Evolutionary conservation across 2,797 vertebrate genomes (phyloP), one percentile per base, ranked within the genome.

Genomic region (Microhierax caerulescens): DNA sequence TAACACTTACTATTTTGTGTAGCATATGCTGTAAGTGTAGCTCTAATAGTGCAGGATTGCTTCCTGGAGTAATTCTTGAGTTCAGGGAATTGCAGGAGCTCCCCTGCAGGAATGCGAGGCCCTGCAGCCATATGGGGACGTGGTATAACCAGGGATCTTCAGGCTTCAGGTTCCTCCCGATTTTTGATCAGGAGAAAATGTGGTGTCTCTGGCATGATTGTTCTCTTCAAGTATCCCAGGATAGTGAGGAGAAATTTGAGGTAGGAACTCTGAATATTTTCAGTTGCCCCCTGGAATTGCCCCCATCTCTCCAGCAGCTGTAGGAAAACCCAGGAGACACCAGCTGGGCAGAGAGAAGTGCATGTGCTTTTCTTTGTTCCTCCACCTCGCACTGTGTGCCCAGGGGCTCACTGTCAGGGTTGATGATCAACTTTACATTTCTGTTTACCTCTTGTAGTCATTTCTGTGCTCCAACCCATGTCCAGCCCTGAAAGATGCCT

Each of bases 101-200:
- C 36, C 17, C 7, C 27, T n/a, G 30, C 7, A 36, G 47, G 28
- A 50, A 45, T 12, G 4, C 30, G 39, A 83, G 47, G 17, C 23
- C 27, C 19, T 57, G 21, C 21, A 50, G 37, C 6, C 9, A 3
- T 28, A 12, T 0, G 0, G 11, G 23, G 6, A 23, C 79, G 48
- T 36, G 7, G 9, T 57, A 13, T 32, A 50, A 34, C 7, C 2
- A 8, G 9, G 79, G 19, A 39, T 39, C 24, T 67, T 59, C 39
- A 68, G 24, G 19, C 3, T 51, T 32, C 11, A 5, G 4, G 17
- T 90, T 36, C 53, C 8, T 69, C 85, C 39, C 50, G 37, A 1
- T 34, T 67, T 69, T 70, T 30, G 4, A 41, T 83, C 37, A 32
- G 50, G 13, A 79, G 56, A 59, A 90, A 77, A 77, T 34, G 1